Evolutionary conservation across 1,140 invertebrate genomes (phyloP).

Genomic region (Saccostrea glomerata): DNA sequence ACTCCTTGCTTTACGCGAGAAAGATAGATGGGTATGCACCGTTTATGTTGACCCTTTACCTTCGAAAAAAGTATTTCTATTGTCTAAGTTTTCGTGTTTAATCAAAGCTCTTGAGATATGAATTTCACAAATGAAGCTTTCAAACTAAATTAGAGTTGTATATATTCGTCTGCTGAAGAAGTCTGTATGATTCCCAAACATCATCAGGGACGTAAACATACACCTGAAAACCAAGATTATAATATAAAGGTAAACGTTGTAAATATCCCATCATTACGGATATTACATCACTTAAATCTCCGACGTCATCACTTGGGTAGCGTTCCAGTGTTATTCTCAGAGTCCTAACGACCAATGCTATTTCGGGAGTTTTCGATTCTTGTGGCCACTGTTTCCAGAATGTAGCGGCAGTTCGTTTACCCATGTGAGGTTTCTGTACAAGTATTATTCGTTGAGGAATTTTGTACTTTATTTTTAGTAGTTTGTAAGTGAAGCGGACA

Average conservation of each 20-base stretch:
- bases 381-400: conserved; percentile 72
- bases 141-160: conserved; percentile 51
- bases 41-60: too few species aligned
- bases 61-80: too few species aligned
- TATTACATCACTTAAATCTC: conserved; percentile 63
- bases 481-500: conserved; percentile 63
- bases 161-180: conserved; percentile 38
- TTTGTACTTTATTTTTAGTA: conserved; percentile 41
- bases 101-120: too few species aligned
- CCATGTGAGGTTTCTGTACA: conserved; percentile 72
- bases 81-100: too few species aligned
- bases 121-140: too few species aligned
- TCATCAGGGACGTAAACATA: conserved; percentile 62
- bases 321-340: conserved; percentile 63
- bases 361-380: neutral
- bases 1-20: too few species aligned
- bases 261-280: conserved; percentile 64
- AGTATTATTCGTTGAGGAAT: conserved; percentile 62
- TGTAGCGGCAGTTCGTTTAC: conserved; percentile 67
- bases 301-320: conserved; percentile 65
- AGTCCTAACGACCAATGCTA: conserved; percentile 63
- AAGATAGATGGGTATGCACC: too few species aligned
- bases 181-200: conserved; percentile 63
- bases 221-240: conserved; percentile 65
- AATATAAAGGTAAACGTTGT: conserved; percentile 65